Conservation (phyloP, 1,140 invertebrate species). For the Saxidomus purpurata region DNA sequence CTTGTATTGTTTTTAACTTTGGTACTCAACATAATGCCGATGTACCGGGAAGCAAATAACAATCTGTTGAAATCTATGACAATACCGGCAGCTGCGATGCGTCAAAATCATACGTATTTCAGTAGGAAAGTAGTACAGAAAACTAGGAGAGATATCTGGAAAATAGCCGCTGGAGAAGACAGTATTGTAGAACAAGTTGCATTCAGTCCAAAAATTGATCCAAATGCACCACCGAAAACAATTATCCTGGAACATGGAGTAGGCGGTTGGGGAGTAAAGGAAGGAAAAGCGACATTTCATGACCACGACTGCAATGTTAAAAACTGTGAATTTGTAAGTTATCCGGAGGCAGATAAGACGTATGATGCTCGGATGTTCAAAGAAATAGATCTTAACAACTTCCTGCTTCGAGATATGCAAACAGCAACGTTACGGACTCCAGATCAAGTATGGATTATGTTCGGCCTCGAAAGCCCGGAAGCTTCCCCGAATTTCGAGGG, state of each 20-base stretch:
- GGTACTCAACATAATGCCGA: constrained; percentile 24
- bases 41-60: neutral
- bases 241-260: constrained; percentile 47
- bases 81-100: neutral
- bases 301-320: constrained; percentile 51
- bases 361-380: constrained; percentile 60
- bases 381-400: constrained; percentile 48
- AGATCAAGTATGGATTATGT: constrained; percentile 72
- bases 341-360: neutral
- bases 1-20: constrained; percentile 43
- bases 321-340: constrained; percentile 40
- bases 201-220: constrained; percentile 49
- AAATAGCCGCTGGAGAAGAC: constrained; percentile 14
- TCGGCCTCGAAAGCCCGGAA: constrained; percentile 63
- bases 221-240: constrained; percentile 17
- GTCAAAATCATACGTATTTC: neutral
- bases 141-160: constrained; percentile 21
- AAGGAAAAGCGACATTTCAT: constrained; percentile 21
- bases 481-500: neutral
- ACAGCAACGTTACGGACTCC: constrained; percentile 5
- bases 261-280: constrained; percentile 29
- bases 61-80: neutral
- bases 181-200: constrained; percentile 34
- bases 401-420: neutral
- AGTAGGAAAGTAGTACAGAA: neutral